These are phyloP conservation scores for Pandemis corylana DNA, from an alignment of 2,888 invertebrate genomes.

Conservation along the genomic window DNA sequence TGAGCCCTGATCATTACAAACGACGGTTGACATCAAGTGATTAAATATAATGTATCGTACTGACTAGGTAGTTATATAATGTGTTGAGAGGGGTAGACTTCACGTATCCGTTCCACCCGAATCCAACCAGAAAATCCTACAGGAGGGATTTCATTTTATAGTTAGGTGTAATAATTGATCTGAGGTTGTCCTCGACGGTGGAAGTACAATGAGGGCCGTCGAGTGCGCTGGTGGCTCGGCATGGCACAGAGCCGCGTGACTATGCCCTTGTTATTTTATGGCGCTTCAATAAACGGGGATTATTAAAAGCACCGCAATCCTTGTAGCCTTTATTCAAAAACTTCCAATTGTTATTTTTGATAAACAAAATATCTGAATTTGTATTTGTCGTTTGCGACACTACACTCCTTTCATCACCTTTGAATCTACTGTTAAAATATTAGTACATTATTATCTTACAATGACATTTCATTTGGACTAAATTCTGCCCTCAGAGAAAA, in stretches of 20 bases:
- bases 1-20: constrained; percentile 35
- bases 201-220: background rate
- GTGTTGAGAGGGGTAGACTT: constrained; percentile 25
- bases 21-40: constrained; percentile 38
- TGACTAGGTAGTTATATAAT: constrained; percentile 27
- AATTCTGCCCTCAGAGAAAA: constrained; percentile 32
- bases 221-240: background rate
- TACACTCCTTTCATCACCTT: background rate
- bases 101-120: constrained; percentile 7
- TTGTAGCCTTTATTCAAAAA: constrained; percentile 23
- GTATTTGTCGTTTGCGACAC: constrained; percentile 1
- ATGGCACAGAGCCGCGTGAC: constrained; percentile 10
- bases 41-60: constrained; percentile 37
- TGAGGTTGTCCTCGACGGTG: background rate
- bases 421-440: constrained; percentile 14
- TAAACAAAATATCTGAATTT: constrained; percentile 9
- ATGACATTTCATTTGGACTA: constrained; percentile 26
- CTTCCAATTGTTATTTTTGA: constrained; percentile 1
- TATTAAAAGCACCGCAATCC: constrained; percentile 31
- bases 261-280: constrained; percentile 21
- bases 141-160: background rate
- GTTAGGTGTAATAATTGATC: background rate
- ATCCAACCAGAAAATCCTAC: background rate
- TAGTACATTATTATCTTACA: constrained; percentile 30
- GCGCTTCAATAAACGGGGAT: constrained; percentile 28